Evolutionary conservation across 2,113 vertebrate species (phyloP), one percentile per base, ranked within the genome.

Genomic region (Paedocypris sp.): DNA sequence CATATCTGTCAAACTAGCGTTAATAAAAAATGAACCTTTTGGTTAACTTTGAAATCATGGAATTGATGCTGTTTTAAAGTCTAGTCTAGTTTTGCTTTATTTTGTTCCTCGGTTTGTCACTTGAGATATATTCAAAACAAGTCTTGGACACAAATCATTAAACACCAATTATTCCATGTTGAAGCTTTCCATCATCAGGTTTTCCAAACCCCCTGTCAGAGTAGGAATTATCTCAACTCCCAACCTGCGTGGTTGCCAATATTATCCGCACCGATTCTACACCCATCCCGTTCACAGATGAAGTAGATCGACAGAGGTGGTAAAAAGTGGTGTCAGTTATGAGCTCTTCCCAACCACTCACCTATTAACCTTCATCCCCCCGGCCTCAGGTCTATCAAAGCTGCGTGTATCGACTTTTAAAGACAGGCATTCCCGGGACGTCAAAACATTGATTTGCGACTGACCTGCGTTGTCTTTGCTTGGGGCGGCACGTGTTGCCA

Each of bases 391-490:
- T 74, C 79, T 77, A 67, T 72, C 71, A 75, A 64, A 85, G 81
- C 79, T 16, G 80, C 75, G 70, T 51, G 61, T 77, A 79, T 85
- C 76, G 80, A 74, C 80, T 86, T 83, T 80, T 78, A 83, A 86
- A 85, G 84, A 83, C 77, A 69, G 76, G 77, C 80, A 78, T 86
- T 79, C 82, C 73, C 80, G 81, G 85, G 87, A 88, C 13, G 74
- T 82, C 82, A 86, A 81, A 89, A 88, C 83, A 87, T 82, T 78
- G 88, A 87, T 89, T 89, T 87, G 80, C 77, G 75, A 76, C 79
- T 81, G 74, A 60, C 20, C 77, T 72, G 69, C 23, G 52, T 62
- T 56, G 62, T 62, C 62, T 51, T 49, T 77, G 49, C 75, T 72
- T 78, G 72, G 80, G 71, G 23, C 62, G 73, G 77, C 66, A 69